phyloP scores from a whole-genome alignment of 1,140 invertebrate species.

The Diorhabda elongata region DNA sequence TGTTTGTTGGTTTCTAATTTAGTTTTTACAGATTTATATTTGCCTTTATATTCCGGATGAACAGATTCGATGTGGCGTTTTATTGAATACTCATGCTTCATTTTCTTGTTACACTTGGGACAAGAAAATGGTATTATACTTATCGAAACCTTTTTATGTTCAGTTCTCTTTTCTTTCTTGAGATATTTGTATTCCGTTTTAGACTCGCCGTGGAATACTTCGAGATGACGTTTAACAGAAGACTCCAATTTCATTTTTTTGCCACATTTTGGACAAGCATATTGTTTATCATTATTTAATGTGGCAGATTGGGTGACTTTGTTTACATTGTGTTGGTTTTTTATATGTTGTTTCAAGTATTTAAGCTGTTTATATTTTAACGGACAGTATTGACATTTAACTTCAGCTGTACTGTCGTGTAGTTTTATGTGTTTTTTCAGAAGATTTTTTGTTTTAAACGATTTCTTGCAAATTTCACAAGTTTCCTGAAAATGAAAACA shows the following conservation, averaged over 20 bases:
- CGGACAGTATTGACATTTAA: conserved; percentile 20
- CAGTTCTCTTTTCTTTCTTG: not conserved
- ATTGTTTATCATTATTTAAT: conserved; percentile 9
- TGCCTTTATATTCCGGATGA: not conserved
- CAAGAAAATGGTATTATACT: conserved; percentile 24
- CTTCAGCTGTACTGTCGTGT: conserved; percentile 23
- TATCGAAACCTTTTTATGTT: not conserved
- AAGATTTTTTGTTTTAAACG: conserved; percentile 33
- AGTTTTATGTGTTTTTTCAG: conserved; percentile 30
- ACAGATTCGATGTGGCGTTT: not conserved
- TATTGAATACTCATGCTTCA: not conserved
- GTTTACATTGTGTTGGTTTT: conserved; percentile 16
- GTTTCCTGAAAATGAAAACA: conserved; percentile 15
- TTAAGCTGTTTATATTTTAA: conserved; percentile 21
- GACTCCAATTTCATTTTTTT: conserved; percentile 39
- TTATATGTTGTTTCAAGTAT: conserved; percentile 30
- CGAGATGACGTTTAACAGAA: conserved; percentile 43
- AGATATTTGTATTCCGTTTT: not conserved
- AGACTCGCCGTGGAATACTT: conserved; percentile 36
- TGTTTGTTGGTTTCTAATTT: conserved; percentile 1
- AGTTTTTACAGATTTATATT: not conserved
- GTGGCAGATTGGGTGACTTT: conserved; percentile 5
- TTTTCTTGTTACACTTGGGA: conserved; percentile 23
- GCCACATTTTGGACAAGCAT: conserved; percentile 38
- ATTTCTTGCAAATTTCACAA: conserved; percentile 34